Evolutionary conservation across 2,888 invertebrate genomes (phyloP).

Genomic region (Andrena hattorfiana): DNA sequence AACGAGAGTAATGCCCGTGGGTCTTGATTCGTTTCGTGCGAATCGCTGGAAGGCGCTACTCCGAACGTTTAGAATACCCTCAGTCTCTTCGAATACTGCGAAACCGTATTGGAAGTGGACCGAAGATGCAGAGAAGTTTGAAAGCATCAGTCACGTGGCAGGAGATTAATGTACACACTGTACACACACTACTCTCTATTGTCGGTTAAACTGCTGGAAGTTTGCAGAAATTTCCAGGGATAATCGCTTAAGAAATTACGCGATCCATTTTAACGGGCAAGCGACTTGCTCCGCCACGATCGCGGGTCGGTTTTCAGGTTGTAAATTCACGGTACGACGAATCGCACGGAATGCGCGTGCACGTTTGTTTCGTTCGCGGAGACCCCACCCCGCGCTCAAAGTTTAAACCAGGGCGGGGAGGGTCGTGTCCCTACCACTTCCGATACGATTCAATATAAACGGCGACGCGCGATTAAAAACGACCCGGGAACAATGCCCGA

Average conservation of each 20-base stretch:
- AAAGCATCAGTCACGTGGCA: slow-evolving; percentile 1
- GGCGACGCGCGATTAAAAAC: slow-evolving; percentile 23
- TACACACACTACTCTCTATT: neutral
- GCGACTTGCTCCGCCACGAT: neutral
- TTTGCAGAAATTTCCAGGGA: neutral
- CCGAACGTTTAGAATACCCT: neutral
- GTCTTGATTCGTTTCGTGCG: neutral
- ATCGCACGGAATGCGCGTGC: neutral
- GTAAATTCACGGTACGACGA: slow-evolving; percentile 4
- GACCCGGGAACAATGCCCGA: slow-evolving; percentile 29
- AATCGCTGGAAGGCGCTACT: neutral
- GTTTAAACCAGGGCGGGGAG: slow-evolving; percentile 55
- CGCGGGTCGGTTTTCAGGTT: neutral
- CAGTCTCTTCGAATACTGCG: neutral
- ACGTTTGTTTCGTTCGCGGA: slow-evolving; percentile 38
- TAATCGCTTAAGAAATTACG: slow-evolving; percentile 12
- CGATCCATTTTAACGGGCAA: neutral
- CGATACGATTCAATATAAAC: slow-evolving; percentile 37
- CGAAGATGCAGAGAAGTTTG: neutral
- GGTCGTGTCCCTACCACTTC: slow-evolving; percentile 26
- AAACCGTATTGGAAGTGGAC: too few relatives aligned
- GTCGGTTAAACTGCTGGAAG: neutral
- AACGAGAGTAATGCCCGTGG: neutral
- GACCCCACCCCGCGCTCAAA: slow-evolving; percentile 36
- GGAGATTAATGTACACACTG: too few relatives aligned